phyloP scores from a whole-genome alignment of 2,888 invertebrate genomes.

The Thecocarcelia acutangulata region DNA sequence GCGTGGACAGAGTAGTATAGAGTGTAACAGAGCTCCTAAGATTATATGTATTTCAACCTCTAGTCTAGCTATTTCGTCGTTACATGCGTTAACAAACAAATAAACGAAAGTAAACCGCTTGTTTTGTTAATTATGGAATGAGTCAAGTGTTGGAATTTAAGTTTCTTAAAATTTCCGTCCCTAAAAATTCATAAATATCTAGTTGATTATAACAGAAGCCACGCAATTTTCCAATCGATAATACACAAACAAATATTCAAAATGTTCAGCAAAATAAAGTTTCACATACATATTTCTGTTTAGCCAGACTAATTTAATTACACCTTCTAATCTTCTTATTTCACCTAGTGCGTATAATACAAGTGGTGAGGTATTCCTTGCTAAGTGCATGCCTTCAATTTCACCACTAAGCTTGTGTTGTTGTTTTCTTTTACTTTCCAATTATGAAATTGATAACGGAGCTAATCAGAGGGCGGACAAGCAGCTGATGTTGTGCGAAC shows the following conservation, averaged over 20 bases:
- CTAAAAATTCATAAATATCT: constrained; percentile 16
- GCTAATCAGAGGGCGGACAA: neutral
- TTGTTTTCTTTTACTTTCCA: neutral
- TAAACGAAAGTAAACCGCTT: too few species aligned
- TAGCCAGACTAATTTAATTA: constrained; percentile 1
- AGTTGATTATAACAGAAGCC: constrained; percentile 14
- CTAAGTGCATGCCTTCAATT: neutral
- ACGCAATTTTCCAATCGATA: constrained; percentile 45
- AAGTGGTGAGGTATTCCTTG: neutral
- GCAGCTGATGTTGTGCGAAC: neutral
- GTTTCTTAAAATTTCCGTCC: neutral
- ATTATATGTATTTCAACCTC: too few species aligned
- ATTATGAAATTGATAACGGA: constrained; percentile 23
- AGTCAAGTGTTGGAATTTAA: constrained; percentile 29
- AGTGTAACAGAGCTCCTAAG: too few species aligned
- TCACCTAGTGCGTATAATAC: neutral
- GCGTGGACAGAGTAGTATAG: too few species aligned
- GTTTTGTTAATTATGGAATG: too few species aligned
- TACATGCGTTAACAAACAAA: too few species aligned
- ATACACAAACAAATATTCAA: neutral
- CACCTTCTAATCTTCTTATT: neutral
- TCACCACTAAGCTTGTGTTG: neutral
- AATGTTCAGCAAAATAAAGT: neutral
- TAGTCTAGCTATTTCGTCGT: too few species aligned
- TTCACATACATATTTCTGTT: neutral